Evolutionary conservation across 2,113 vertebrate genomes (phyloP).

Genomic region (Leuciscus idus): DNA sequence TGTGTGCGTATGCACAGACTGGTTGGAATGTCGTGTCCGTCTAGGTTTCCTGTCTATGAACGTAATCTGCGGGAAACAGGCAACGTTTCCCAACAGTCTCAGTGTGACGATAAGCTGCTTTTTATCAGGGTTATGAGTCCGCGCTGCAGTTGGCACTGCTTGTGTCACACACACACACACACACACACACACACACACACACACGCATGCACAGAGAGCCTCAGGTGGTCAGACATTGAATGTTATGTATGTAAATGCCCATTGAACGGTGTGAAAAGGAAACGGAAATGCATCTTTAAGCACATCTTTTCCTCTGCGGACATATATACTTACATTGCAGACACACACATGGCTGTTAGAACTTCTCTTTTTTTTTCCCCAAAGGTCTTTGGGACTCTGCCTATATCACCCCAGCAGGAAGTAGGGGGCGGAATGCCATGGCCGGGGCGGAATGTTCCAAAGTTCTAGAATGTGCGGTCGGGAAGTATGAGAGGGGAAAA

Average conservation of each 20-base stretch:
- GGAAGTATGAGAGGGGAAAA: constrained; percentile 84
- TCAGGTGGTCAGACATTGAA: constrained; percentile 15
- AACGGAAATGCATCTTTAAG: constrained; percentile 8
- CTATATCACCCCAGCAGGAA: constrained; percentile 60
- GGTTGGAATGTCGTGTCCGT: constrained; percentile 53
- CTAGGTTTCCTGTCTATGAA: constrained; percentile 55
- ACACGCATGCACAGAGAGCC: not conserved
- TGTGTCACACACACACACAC: not conserved
- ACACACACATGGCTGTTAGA: not conserved
- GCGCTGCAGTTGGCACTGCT: constrained; percentile 27
- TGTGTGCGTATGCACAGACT: constrained; percentile 38
- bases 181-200: no score
- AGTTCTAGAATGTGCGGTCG: constrained; percentile 75
- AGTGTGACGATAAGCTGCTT: constrained; percentile 43
- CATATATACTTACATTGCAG: constrained; percentile 9
- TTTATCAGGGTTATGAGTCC: constrained; percentile 54
- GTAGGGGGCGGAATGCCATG: constrained; percentile 82
- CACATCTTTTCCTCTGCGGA: constrained; percentile 19
- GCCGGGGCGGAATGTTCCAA: constrained; percentile 88
- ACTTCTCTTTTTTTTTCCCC: constrained; percentile 50
- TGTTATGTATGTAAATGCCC: not conserved
- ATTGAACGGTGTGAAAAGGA: constrained; percentile 5
- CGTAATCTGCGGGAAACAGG: constrained; percentile 58
- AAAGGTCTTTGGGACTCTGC: constrained; percentile 50
- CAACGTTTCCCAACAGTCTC: constrained; percentile 54